Evolutionary conservation across 2,888 invertebrate genomes (phyloP), one percentile per base, ranked within the genome.

Genomic region (Cryptocephalus primarius): DNA sequence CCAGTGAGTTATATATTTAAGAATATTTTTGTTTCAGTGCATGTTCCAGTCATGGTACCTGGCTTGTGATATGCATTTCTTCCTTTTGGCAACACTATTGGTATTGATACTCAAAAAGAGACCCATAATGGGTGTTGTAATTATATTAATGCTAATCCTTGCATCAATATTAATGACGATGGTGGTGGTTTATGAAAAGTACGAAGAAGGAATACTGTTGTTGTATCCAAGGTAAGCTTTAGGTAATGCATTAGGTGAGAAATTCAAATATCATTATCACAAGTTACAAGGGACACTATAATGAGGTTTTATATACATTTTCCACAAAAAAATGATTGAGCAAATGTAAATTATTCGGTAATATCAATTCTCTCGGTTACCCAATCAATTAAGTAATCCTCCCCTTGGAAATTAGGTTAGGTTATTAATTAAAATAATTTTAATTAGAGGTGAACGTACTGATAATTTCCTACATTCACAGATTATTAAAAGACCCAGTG

Each of bases 31-130:
- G 47, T 65, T 67, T 33, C 53, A 76, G 75, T 76, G 76, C 55
- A 70, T 76, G 72, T 72, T 73, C 38, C 76, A 76, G 60, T 72
- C 75, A 1, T 76, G 76, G 76, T 76, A 76, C 52, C 55, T 76
- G n/a, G 56, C 63, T 4, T 60, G 60, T 43, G 62, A 62, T 39
- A 59, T 60, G 51, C 62, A 62, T 45, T 58, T 56, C 39, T 61
- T 60, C 46, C 38, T 62, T 8, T 11, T 57, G 4, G 43, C 57
- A 12, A 58, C 61, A 9, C 41, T 57, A 2, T 42, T 60, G 32
- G 54, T 59, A 2, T 55, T 51, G 47, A 40, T 64, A 22, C 47
- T 63, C 11, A 52, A 53, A 45, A 62, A 56, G 46, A 58, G 53
- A 40, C 55, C 59, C 1, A 51, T 36, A 43, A 9, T 53, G 10